phyloP scores from a whole-genome alignment of 2,888 invertebrate genomes.

The Anodontia alba region DNA sequence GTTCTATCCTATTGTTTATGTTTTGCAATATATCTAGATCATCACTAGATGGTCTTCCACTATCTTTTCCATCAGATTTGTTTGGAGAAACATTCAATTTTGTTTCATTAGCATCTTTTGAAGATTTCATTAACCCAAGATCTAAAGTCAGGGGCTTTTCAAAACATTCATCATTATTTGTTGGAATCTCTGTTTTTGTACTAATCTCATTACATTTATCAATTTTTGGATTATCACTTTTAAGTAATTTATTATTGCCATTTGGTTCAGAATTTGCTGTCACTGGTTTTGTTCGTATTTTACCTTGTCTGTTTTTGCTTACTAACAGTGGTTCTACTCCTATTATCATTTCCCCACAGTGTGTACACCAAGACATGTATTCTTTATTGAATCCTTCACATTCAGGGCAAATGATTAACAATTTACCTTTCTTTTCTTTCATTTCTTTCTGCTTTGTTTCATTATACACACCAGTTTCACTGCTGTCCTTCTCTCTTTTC shows the following conservation, averaged over 20 bases:
- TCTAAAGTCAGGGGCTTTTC: conserved; percentile 52
- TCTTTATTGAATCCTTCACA: conserved; percentile 77
- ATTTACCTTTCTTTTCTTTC: conserved; percentile 50
- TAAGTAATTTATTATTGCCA: neutral
- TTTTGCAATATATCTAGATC: conserved; percentile 53
- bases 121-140: conserved; percentile 43
- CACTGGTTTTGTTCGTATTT: conserved; percentile 48
- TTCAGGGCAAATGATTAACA: conserved; percentile 75
- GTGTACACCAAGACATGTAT: conserved; percentile 80
- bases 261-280: neutral
- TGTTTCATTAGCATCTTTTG: conserved; percentile 25
- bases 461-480: neutral
- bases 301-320: conserved; percentile 62
- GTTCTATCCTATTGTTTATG: conserved; percentile 52
- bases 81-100: conserved; percentile 52
- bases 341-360: conserved; percentile 79
- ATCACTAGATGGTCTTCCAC: conserved; percentile 71
- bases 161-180: neutral
- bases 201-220: neutral
- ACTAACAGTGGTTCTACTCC: conserved; percentile 74
- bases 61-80: conserved; percentile 69
- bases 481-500: conserved; percentile 38
- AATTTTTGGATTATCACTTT: neutral
- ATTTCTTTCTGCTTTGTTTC: conserved; percentile 22
- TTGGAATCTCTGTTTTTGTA: too few relatives aligned